Conservation (phyloP, 2,888 invertebrate genomes). For the Cheilosia vulpina region DNA sequence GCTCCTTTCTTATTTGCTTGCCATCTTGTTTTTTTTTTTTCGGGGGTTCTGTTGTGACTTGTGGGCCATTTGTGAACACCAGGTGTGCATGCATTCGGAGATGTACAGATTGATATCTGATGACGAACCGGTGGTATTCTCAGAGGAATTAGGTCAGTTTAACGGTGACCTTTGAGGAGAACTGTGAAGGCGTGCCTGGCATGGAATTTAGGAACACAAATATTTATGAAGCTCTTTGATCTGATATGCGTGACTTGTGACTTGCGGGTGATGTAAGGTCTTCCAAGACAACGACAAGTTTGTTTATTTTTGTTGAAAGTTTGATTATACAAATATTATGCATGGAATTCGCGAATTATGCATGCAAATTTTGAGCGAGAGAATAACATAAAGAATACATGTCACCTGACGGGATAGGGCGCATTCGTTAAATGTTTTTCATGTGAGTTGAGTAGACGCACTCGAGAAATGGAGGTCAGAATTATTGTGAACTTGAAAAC, state of each 20-base stretch:
- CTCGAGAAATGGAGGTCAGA: slow-evolving; percentile 25
- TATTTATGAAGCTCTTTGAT: slow-evolving; percentile 11
- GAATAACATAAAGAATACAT: slow-evolving; percentile 16
- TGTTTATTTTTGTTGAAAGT: slow-evolving; percentile 20
- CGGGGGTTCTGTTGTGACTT: slow-evolving; percentile 24
- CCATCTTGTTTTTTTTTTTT: slow-evolving; percentile 1
- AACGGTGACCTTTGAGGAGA: slow-evolving; percentile 57
- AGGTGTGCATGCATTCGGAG: slow-evolving; percentile 55
- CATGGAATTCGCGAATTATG: slow-evolving; percentile 31
- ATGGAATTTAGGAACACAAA: slow-evolving; percentile 45
- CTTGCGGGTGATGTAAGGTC: slow-evolving; percentile 29
- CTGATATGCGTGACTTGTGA: slow-evolving; percentile 14
- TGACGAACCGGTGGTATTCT: slow-evolving; percentile 35
- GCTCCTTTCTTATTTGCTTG: background rate
- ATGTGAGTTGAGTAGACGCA: slow-evolving; percentile 11
- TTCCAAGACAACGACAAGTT: slow-evolving; percentile 3
- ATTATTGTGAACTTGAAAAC: slow-evolving; percentile 24
- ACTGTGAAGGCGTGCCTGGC: slow-evolving; percentile 45
- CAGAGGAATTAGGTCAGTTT: slow-evolving; percentile 59
- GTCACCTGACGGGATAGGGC: slow-evolving; percentile 12
- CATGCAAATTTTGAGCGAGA: slow-evolving; percentile 29
- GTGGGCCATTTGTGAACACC: slow-evolving; percentile 42
- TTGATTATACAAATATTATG: slow-evolving; percentile 42
- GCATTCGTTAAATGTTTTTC: slow-evolving; percentile 13
- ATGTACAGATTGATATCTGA: slow-evolving; percentile 44